These are phyloP conservation scores for Dolichotis patagonum DNA, from an alignment of 2,113 vertebrate species.

Conservation along the genomic window DNA sequence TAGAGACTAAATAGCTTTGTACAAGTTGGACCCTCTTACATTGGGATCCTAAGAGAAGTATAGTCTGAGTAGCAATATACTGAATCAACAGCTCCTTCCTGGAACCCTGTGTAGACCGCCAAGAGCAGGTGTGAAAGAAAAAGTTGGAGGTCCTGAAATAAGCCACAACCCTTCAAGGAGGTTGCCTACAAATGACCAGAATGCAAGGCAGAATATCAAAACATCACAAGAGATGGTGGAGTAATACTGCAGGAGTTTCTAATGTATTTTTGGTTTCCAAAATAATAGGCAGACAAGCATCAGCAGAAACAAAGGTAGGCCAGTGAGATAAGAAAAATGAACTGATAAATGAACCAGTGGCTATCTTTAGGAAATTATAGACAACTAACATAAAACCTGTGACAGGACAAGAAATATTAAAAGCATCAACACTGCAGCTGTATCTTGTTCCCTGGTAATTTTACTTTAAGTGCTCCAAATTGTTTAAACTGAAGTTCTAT, in stretches of 20 bases:
- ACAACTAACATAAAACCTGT: neutral
- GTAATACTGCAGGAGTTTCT: neutral
- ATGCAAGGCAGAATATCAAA: neutral
- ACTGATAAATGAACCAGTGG: neutral
- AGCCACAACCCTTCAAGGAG: neutral
- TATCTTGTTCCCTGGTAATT: neutral
- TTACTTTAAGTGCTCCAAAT: neutral
- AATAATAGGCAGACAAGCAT: neutral
- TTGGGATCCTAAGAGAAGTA: neutral
- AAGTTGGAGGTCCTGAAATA: neutral
- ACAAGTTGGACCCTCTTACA: neutral
- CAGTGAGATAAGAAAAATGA: neutral
- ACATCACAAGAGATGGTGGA: neutral
- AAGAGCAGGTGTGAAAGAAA: neutral
- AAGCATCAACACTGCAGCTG: neutral
- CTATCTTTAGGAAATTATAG: neutral
- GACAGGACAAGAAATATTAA: neutral
- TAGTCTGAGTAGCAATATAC: neutral
- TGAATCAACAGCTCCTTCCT: neutral
- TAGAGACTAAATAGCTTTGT: neutral
- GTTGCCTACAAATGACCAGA: neutral
- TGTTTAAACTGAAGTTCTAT: neutral
- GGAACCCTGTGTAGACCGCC: neutral
- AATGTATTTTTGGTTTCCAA: neutral
- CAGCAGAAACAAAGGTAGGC: neutral